phyloP scores from a whole-genome alignment of 2,113 vertebrate species.

The Tragelaphus scriptus region DNA sequence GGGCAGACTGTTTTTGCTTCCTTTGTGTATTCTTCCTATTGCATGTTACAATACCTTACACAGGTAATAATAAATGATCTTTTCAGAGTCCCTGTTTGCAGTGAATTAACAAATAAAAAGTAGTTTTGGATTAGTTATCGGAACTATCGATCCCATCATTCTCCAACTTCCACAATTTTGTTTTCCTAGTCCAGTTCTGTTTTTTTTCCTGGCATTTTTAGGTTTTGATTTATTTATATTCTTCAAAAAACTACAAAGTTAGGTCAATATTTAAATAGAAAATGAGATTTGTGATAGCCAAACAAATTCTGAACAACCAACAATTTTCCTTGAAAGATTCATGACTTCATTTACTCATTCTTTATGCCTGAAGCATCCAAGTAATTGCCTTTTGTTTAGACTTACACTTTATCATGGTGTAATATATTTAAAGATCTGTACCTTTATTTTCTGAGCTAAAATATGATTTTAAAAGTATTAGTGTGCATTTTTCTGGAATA shows the following conservation, averaged over 20 bases:
- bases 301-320: slow-evolving; percentile 8
- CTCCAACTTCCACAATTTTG: background rate
- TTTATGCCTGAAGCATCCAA: background rate
- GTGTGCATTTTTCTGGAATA: background rate
- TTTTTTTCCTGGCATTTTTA: background rate
- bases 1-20: background rate
- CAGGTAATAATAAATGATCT: background rate
- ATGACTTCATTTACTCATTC: background rate
- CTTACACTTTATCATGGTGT: background rate
- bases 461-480: background rate
- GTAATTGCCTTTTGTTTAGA: background rate
- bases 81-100: background rate
- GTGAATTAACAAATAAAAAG: background rate
- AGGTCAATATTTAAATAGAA: background rate
- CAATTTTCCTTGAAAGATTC: background rate
- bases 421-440: background rate
- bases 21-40: background rate
- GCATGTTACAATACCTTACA: background rate
- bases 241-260: background rate
- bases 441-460: background rate
- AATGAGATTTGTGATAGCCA: background rate
- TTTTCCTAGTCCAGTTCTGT: background rate
- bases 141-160: background rate
- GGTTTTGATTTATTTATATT: background rate
- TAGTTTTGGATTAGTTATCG: background rate